These are phyloP conservation scores for Buceros bicornis DNA, from an alignment of 2,797 vertebrate genomes.

Conservation along the genomic window DNA sequence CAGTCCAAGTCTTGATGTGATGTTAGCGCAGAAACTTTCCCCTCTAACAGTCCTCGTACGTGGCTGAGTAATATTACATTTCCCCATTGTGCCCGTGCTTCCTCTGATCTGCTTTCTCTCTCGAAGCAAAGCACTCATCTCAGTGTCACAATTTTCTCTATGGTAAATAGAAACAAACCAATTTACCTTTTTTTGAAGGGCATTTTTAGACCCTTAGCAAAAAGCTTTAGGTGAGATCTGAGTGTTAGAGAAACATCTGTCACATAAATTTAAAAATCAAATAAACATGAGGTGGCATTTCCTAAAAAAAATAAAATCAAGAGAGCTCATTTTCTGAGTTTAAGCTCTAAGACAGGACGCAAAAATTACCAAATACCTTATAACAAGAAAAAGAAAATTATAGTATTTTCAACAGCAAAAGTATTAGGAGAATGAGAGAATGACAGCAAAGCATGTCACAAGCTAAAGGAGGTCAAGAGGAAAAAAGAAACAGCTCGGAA, in stretches of 20 bases:
- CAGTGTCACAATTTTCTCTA: neutral
- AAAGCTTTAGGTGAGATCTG: constrained; percentile 4
- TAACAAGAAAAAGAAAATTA: neutral
- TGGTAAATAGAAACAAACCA: neutral
- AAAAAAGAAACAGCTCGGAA: constrained; percentile 12
- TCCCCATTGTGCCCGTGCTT: neutral
- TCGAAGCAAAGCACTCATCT: neutral
- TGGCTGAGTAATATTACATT: neutral
- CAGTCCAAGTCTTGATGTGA: neutral
- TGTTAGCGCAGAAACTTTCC: neutral
- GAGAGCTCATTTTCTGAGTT: neutral
- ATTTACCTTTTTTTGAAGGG: neutral
- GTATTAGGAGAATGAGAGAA: neutral
- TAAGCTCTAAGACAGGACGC: neutral
- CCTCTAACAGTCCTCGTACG: accelerated
- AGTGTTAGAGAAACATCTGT: constrained; percentile 9
- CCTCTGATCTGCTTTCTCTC: neutral
- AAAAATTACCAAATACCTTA: neutral
- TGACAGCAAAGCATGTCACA: neutral
- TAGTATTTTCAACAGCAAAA: neutral
- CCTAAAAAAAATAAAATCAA: neutral
- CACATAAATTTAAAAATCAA: neutral
- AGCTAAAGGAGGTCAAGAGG: neutral
- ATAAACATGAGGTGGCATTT: neutral
- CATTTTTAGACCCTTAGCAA: neutral